Base-by-base conservation (phyloP, 2,888 invertebrate genomes). In the Nesidiocoris tenuis region DNA sequence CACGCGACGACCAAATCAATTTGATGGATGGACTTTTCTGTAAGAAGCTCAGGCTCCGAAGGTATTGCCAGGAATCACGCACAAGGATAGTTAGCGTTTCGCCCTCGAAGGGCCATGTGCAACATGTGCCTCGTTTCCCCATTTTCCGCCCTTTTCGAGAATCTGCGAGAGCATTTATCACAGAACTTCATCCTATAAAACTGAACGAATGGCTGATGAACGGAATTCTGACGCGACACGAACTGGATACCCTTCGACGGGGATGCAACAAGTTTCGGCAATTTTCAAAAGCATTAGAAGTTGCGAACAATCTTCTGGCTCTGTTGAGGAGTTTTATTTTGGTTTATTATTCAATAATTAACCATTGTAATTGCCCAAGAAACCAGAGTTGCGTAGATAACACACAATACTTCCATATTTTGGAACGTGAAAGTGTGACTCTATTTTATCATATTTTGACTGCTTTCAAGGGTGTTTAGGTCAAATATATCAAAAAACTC, bases 1-100 rank as follows among this genome's bases (percentile, higher is more conserved):
- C 71, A 71, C 71, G 71, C 71, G 71, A 71, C 71, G 71, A 24
- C 25, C 39, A 25, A 71, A 71, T 71, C 71, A 71, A 71, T 71
- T 71, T 71, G 71, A 71, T 71, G 71, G 71, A 71, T 71, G 71
- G 71, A 67, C 67, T 56, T 39, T 39, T 55, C 56, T 56, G 55
- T 16, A 67, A 22, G 70, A 70, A 22, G 23, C 24, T 21, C 19
- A 1, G 5, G 24, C n/a, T 9, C 25, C 18, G 7, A 39, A 72
- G 63, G 72, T 72, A 72, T 64, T 72, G 72, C 72, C 16, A 54
- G 55, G 23, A 72, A 72, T 25, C 72, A 72, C 72, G 72, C 72
- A 72, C 72, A 72, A 17, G 25, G 63, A 72, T 72, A 72, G 72
- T 72, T 72, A 72, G 72, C 72, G 72, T 22, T 18, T 59, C 7